Percentiles rank a stretch among this genome's conserved stretches.
Conservation (phyloP, 2,113 vertebrate genomes). For the Naja naja region DNA sequence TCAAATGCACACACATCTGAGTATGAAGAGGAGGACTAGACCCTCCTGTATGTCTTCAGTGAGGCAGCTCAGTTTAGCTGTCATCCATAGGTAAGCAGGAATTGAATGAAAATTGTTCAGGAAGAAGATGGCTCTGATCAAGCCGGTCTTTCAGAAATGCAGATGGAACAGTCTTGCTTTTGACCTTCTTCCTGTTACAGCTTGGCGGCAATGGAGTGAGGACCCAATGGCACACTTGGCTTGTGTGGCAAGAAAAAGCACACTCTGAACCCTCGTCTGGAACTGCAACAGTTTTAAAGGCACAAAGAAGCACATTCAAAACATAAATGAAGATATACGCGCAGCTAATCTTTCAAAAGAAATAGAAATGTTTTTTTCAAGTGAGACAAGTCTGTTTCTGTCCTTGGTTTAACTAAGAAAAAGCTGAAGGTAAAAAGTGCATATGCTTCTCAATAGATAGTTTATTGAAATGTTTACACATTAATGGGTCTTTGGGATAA, state of each 20-base stretch:
- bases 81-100: neutral
- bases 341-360: neutral
- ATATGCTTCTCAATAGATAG: neutral
- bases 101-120: neutral
- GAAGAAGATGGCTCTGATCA: neutral
- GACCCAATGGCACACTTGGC: neutral
- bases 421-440: constrained; percentile 1
- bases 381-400: neutral
- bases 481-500: constrained; percentile 27
- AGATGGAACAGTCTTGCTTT: neutral
- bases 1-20: neutral
- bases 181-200: neutral
- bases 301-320: neutral
- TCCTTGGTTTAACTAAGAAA: neutral
- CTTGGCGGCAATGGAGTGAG: neutral
- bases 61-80: neutral
- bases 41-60: neutral
- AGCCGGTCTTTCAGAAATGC: neutral
- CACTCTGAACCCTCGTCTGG: neutral
- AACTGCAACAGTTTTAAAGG: neutral
- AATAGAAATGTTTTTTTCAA: neutral
- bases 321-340: neutral
- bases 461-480: constrained; percentile 32
- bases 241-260: neutral
- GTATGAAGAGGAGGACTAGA: neutral